Evolutionary conservation across 2,113 vertebrate genomes (phyloP).

Genomic region (Callaeas wilsoni): DNA sequence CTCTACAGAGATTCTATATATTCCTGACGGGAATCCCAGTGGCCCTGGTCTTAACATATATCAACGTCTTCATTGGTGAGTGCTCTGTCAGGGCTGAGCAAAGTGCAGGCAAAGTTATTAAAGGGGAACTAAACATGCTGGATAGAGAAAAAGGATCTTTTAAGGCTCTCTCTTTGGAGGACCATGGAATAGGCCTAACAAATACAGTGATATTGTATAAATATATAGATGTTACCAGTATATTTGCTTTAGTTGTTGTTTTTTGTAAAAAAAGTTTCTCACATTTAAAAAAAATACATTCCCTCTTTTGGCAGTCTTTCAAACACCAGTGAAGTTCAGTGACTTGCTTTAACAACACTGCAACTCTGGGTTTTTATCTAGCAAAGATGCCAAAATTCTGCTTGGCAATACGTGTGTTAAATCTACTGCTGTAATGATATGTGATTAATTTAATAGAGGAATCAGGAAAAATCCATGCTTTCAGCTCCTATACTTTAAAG

Average conservation of each 20-base stretch:
- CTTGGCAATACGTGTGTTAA: background rate
- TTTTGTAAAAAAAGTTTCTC: background rate
- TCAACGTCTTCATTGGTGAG: conserved; percentile 92
- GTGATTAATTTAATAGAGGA: background rate
- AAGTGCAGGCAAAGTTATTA: background rate
- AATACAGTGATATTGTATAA: background rate
- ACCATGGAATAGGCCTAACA: background rate
- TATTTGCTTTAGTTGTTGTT: background rate
- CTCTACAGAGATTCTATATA: conserved; percentile 79
- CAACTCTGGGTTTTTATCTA: background rate
- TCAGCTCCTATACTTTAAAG: background rate
- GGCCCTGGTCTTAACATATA: conserved; percentile 69
- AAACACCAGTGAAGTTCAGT: background rate
- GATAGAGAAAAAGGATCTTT: background rate
- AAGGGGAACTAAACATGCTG: background rate
- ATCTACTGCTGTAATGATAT: background rate
- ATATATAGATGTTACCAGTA: background rate
- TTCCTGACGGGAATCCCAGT: conserved; percentile 85
- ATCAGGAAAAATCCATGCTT: background rate
- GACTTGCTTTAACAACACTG: background rate
- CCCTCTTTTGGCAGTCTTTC: background rate
- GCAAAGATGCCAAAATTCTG: background rate
- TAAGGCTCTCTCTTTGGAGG: background rate
- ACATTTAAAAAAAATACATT: background rate
- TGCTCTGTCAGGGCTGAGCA: background rate